Conservation (phyloP, 1,140 invertebrate species). For the Lepidurus apus region DNA sequence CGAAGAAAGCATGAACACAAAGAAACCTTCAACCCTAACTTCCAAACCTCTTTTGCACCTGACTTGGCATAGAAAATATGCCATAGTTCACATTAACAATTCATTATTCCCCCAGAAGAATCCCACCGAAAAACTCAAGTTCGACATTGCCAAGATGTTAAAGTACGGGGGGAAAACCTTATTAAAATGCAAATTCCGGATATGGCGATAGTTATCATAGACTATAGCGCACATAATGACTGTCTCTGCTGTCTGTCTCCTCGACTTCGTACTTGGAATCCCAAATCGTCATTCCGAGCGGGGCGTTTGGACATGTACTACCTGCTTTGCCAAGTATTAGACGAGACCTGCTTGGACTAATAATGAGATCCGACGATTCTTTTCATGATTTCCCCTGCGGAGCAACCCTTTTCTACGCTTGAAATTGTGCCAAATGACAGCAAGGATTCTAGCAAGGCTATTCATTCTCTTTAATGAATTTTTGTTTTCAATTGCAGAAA, state of each 20-base stretch:
- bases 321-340: background rate
- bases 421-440: background rate
- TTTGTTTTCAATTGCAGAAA: no score
- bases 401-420: background rate
- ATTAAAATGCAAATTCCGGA: conserved; percentile 10
- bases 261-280: background rate
- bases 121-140: background rate
- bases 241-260: background rate
- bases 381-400: background rate
- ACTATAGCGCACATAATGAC: background rate
- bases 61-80: conserved; percentile 14
- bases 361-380: background rate
- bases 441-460: background rate
- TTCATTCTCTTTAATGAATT: no score
- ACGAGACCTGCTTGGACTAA: background rate
- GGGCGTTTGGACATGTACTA: conserved; percentile 1
- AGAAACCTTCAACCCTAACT: background rate
- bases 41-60: background rate
- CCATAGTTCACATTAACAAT: conserved; percentile 17
- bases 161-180: background rate
- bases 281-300: conserved; percentile 3
- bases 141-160: background rate
- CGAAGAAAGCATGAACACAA: background rate
- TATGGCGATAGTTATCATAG: background rate
- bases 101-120: background rate